Conservation (phyloP, 1,140 invertebrate genomes). For the Heliconius melpomene region DNA sequence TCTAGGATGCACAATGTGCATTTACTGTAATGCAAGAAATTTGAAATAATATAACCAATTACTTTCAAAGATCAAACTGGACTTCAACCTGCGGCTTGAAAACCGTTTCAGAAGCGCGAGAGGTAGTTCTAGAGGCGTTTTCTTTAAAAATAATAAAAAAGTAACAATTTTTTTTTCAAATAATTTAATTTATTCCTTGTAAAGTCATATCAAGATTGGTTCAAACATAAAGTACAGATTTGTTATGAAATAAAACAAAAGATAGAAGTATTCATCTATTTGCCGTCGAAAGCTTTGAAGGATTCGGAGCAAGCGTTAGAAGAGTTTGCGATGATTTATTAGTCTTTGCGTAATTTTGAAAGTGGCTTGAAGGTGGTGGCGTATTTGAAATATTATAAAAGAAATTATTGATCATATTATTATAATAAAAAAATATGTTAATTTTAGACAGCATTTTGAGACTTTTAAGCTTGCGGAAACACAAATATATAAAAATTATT, state of each 20-base stretch:
- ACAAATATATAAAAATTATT: no score
- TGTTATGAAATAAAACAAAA: slow-evolving; percentile 28
- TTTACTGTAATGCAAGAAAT: no score
- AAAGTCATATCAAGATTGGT: neutral
- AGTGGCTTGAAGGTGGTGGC: neutral
- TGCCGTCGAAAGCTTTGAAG: slow-evolving; percentile 29
- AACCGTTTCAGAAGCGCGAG: no score
- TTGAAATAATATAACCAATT: no score
- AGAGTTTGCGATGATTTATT: slow-evolving; percentile 42
- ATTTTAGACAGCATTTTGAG: no score
- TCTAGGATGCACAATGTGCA: no score
- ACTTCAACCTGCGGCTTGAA: no score
- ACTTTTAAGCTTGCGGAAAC: no score
- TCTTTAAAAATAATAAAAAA: no score
- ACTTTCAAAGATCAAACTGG: no score
- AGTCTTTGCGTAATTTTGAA: slow-evolving; percentile 35
- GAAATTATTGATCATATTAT: neutral
- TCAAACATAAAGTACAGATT: neutral
- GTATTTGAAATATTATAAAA: neutral
- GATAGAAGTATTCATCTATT: slow-evolving; percentile 18
- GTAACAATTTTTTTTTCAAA: neutral
- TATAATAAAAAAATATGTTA: neutral
- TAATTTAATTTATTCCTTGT: neutral
- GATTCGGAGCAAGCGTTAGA: slow-evolving; percentile 21
- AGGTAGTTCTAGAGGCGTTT: no score